A percentile compares a stretch with the other conserved stretches of the same genome.
Conservation (phyloP, 2,797 vertebrate genomes). For the Schizopygopsis malacanthus region DNA sequence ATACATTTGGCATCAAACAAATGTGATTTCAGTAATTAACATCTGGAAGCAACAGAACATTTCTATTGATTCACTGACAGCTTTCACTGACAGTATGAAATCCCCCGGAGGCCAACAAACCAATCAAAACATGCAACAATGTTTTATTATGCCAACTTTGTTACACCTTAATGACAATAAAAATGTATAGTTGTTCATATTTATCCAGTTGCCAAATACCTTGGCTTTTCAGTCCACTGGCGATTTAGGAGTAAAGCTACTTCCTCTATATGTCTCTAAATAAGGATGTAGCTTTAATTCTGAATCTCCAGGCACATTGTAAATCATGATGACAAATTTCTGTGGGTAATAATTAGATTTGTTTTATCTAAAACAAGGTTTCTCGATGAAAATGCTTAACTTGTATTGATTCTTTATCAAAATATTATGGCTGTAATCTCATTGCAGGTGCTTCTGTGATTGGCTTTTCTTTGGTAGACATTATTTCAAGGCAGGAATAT, state of each 20-base stretch:
- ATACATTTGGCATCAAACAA: too few relatives aligned
- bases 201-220: background rate
- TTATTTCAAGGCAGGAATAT: background rate
- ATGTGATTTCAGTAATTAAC: background rate
- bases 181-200: background rate
- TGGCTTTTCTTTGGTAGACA: background rate
- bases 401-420: background rate
- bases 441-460: background rate
- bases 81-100: background rate
- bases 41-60: background rate
- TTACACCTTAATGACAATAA: background rate
- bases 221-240: too few relatives aligned
- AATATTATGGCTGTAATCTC: background rate
- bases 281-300: background rate
- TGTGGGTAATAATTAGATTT: background rate
- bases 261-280: background rate
- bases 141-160: background rate
- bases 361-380: background rate
- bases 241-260: too few relatives aligned
- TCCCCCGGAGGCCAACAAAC: too few relatives aligned
- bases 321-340: background rate
- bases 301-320: background rate
- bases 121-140: background rate
- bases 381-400: too few relatives aligned
- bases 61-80: background rate